Base-by-base conservation (phyloP, 2,888 invertebrate genomes). In the Drosophila tanythrix region DNA sequence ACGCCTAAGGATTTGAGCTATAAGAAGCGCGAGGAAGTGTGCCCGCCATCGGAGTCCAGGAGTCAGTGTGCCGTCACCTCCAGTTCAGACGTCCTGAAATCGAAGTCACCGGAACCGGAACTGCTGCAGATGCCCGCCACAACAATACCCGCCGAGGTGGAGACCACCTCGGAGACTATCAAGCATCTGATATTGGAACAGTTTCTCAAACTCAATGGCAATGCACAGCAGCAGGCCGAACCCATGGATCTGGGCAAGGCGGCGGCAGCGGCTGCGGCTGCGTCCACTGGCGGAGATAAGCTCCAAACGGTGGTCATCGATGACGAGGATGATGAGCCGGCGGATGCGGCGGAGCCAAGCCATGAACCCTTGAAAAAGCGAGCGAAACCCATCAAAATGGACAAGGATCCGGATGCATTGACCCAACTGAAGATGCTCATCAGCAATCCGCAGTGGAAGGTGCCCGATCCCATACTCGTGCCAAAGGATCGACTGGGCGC, bases 401-500 rank as follows among this genome's bases (percentile, higher is more conserved):
- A 92, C 52, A 88, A 94, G 40, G 95, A 95, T 83, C 94, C 94
- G n/a, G 94, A 94, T 90, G 96, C 97, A 0, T 90, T 96, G 8
- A 95, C 95, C 69, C 97, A 97, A 90, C 93, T 97, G 11, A 95
- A 96, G 79, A 94, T 95, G 89, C 93, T 97, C 31, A 94, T 96
- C 72, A 94, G 94, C 56, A 95, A 95, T 84, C 94, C 95, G 10
- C 95, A 95, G 77, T 95, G 96, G 88, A 95, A 95, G 91, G 95
- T 97, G 90, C 97, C 97, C 50, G 97, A 97, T 94, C 97, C 97
- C 13, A 94, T 97, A 85, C 92, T 97, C 71, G 95, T 97, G 74
- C 97, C 97, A 59, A 96, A 96, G 93, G 96, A 96, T 87, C 95
- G 95, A 84, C 93, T 97, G 56, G 95, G 95, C 60, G 94, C 95